Evolutionary conservation across 2,797 vertebrate genomes (phyloP), one percentile per base, ranked within the genome.

Genomic region (Rhinophrynus dorsalis): DNA sequence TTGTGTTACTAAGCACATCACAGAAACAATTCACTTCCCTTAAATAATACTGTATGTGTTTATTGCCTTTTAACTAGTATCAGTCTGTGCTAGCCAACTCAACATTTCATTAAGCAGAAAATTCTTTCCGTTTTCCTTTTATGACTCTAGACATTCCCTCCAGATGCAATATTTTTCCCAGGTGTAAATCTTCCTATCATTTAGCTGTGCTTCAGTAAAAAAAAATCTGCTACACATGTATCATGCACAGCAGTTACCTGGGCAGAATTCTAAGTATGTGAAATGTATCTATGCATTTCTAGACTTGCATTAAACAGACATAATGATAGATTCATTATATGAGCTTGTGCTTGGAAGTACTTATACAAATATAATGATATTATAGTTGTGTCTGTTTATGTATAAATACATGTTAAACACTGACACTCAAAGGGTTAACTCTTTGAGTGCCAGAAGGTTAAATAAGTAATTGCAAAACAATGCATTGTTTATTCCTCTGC

Each of bases 201-300:
- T 79, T 76, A 64, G 35, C 35, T 65, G 55, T 61, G 30, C 78
- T 60, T 74, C 47, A 59, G 56, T 70, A 52, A 75, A 65, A 80
- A 75, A 65, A 80, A 80, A 77, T 56, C 62, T 75, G 30, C 5
- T 63, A 6, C 68, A 67, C 69, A 20, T 0, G 0, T 52, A 62
- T 47, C 67, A 70, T 67, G 29, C 48, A 33, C 45, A 44, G 15
- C 62, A 35, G 68, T 75, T 40, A 61, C 78, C 58, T 76, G 38
- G 57, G 17, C 63, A 79, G 81, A 83, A 82, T 86, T 83, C 70
- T 65, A 80, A 57, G 72, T 75, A 78, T 80, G 75, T 78, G 54
- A 78, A 64, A 67, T 68, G 18, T 23, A 58, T 55, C 15, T 42
- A n/a, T 71, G 38, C 74, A 59, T 38, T 76, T 82, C 75, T 55